Evolutionary conservation across 2,888 invertebrate genomes (phyloP).

Genomic region (Drosophila tripunctata): DNA sequence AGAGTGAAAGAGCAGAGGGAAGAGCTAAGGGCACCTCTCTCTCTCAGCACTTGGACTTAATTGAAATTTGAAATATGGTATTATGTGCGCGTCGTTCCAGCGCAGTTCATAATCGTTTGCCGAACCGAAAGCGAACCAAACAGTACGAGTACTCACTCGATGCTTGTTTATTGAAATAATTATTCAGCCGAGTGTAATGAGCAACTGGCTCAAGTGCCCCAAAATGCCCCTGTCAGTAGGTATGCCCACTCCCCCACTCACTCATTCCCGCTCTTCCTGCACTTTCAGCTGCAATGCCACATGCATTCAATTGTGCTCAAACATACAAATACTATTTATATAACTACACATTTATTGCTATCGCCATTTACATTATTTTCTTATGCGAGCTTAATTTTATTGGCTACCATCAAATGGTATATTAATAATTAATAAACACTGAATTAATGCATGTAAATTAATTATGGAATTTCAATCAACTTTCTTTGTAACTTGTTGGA

Average conservation of each 20-base stretch:
- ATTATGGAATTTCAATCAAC: slow-evolving; percentile 4
- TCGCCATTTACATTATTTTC: background rate
- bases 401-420: background rate
- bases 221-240: slow-evolving; percentile 4
- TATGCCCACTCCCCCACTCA: slow-evolving; percentile 6
- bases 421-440: background rate
- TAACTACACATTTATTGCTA: background rate
- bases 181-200: slow-evolving; percentile 75
- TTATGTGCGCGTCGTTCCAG: slow-evolving; percentile 80
- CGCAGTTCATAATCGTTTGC: slow-evolving; percentile 73
- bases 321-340: background rate
- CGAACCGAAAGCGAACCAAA: slow-evolving; percentile 40
- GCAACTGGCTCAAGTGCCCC: slow-evolving; percentile 70
- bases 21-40: slow-evolving; percentile 51
- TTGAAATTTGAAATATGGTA: slow-evolving; percentile 82
- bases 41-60: slow-evolving; percentile 82
- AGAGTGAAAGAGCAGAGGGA: background rate
- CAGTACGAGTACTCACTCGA: slow-evolving; percentile 48
- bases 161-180: slow-evolving; percentile 77
- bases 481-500: background rate
- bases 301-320: slow-evolving; percentile 33
- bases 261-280: slow-evolving; percentile 6
- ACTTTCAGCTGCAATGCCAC: slow-evolving; percentile 21
- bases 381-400: background rate
- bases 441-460: background rate